Percentiles rank a stretch among this genome's conserved stretches.
Conservation (phyloP, 2,797 vertebrate species). For the Pristis pectinata region DNA sequence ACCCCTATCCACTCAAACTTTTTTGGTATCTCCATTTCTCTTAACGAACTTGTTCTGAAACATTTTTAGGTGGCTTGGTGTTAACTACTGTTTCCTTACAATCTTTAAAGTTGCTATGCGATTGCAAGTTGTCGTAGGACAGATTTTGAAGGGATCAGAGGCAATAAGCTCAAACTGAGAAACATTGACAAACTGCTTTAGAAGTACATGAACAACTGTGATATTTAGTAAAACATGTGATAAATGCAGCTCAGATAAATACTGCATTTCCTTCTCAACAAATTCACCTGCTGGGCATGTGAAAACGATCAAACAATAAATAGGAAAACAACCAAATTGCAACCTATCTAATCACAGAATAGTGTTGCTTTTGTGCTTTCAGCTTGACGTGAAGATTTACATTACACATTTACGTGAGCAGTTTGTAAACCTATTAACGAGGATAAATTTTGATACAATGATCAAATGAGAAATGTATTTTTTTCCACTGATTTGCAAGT, state of each 20-base stretch:
- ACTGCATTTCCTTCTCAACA: background rate
- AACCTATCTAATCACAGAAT: background rate
- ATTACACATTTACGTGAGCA: background rate
- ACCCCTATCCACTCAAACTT: too few relatives aligned
- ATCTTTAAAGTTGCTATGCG: background rate
- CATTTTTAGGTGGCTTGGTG: background rate
- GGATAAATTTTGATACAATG: background rate
- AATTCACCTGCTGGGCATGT: background rate
- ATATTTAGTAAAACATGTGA: background rate
- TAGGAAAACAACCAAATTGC: background rate
- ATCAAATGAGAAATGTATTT: background rate
- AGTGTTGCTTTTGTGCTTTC: background rate
- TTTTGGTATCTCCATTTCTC: too few relatives aligned
- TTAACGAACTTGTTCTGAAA: too few relatives aligned
- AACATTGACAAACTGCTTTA: background rate
- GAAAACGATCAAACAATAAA: background rate
- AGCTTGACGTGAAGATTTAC: background rate
- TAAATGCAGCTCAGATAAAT: background rate
- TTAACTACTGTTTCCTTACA: background rate
- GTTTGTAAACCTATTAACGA: background rate
- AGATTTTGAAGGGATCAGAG: background rate
- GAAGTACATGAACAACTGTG: background rate
- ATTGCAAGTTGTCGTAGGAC: background rate
- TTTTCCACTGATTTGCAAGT: background rate
- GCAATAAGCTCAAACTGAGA: background rate